A percentile compares a stretch with the other conserved stretches of the same genome.
These are phyloP conservation scores for Phalera bucephala DNA, from an alignment of 2,888 invertebrate genomes.

Conservation along the genomic window DNA sequence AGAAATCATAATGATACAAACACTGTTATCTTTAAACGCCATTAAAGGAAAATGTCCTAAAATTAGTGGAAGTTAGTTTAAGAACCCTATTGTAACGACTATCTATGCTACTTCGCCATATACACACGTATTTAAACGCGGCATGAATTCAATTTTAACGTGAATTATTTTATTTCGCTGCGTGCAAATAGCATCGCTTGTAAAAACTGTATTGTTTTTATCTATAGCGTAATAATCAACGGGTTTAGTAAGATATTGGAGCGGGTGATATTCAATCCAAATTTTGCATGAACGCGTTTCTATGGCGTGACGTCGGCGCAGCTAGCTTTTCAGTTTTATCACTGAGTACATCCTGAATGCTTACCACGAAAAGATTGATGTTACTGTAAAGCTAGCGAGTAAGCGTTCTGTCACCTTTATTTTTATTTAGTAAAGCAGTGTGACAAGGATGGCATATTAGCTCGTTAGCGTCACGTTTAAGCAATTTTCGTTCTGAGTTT, in stretches of 20 bases:
- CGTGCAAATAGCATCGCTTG: slow-evolving; percentile 21
- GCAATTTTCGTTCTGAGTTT: too few species aligned
- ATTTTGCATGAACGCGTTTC: too few species aligned
- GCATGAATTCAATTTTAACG: slow-evolving; percentile 1
- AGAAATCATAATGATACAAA: slow-evolving; percentile 46
- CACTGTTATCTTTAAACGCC: too few species aligned
- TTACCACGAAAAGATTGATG: too few species aligned
- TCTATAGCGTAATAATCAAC: slow-evolving; percentile 20
- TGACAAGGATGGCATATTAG: too few species aligned
- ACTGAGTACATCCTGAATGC: too few species aligned
- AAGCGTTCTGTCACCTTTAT: too few species aligned
- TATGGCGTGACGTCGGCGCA: too few species aligned
- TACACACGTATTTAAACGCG: neutral
- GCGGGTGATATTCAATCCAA: slow-evolving; percentile 14
- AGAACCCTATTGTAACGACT: slow-evolving; percentile 38
- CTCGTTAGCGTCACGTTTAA: too few species aligned
- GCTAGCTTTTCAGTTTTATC: slow-evolving; percentile 31
- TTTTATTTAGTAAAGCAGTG: too few species aligned
- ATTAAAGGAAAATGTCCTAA: slow-evolving; percentile 49
- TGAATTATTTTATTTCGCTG: slow-evolving; percentile 23
- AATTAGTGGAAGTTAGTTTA: slow-evolving; percentile 48
- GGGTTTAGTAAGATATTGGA: slow-evolving; percentile 18
- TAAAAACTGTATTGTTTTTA: slow-evolving; percentile 24
- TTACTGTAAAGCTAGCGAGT: too few species aligned
- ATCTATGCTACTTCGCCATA: slow-evolving; percentile 30